Base-by-base conservation (phyloP, 2,888 invertebrate genomes). In the Zaprionus bogoriensis region DNA sequence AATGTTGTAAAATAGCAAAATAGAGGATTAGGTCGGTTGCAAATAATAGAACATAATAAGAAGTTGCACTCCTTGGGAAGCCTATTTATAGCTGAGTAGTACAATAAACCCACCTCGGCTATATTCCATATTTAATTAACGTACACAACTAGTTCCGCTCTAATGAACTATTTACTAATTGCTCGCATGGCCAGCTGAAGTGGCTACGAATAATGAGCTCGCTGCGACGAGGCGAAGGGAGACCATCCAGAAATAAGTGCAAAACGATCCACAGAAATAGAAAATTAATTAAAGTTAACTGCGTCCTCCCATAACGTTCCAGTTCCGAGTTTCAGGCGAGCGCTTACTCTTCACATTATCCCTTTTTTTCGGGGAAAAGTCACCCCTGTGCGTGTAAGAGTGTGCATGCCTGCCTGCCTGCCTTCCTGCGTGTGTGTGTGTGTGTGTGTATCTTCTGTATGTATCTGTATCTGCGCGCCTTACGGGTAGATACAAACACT, bases 271-370 rank as follows among this genome's bases (percentile, higher is more conserved):
- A 41, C 60, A 17, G 28, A 46, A 67, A 50, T 46, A 55, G 77
- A 83, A 86, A 86, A 74, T 80, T 80, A 80, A 86, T 86, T 86
- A 70, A 81, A 81, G 68, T 83, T 86, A 76, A 70, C 51, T 42
- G 54, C 58, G 53, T 60, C 46, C 59, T 68, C 52, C 38, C 25
- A 28, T 25, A 23, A 48, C 42, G 30, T 30, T 17, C 23, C 4
- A 7, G 39, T 2, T 23, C 51, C 19, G 12, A 6, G 27, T 46
- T 22, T 46, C 27, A 48, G 28, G 38, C 55, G 48, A 51, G 41
- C 65, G 61, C 74, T 74, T 54, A 68, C 53, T n/a, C n/a, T 70
- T 69, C 62, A 62, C 54, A 54, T 68, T 69, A 74, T 74, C 58
- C 69, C 69, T 68, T 74, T 69, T 58, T 55, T 68, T 64, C 69